Percentiles rank a stretch among this genome's conserved stretches.
These are phyloP conservation scores for Lagopus leucura DNA, from an alignment of 2,113 vertebrate genomes.

Conservation along the genomic window DNA sequence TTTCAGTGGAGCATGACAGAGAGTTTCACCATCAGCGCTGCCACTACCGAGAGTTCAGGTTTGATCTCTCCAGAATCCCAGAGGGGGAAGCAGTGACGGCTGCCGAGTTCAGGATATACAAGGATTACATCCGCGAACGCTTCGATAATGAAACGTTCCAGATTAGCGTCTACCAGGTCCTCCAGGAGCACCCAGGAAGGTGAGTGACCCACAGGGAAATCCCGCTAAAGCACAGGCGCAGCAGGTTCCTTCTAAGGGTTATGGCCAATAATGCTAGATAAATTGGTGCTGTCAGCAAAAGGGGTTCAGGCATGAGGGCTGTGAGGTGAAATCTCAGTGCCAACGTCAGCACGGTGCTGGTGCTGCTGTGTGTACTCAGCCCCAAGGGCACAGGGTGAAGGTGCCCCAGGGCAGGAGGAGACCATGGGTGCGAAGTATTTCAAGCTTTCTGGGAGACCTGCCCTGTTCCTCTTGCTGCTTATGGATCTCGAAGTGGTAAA, in stretches of 20 bases:
- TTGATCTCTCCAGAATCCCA: conserved; percentile 93
- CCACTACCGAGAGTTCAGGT: conserved; percentile 88
- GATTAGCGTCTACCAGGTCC: conserved; percentile 91
- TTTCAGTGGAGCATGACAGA: conserved; percentile 87
- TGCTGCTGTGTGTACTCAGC: rapidly evolving
- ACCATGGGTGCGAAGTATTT: neutral
- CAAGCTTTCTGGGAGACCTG: neutral
- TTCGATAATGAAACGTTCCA: conserved; percentile 90
- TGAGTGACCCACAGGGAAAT: conserved; percentile 50
- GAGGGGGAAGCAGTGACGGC: conserved; percentile 92
- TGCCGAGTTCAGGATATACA: conserved; percentile 94
- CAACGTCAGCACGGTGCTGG: rapidly evolving
- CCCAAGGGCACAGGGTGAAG: rapidly evolving
- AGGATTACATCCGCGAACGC: conserved; percentile 87
- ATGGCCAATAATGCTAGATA: rapidly evolving
- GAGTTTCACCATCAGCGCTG: conserved; percentile 86
- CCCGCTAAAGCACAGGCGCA: rapidly evolving
- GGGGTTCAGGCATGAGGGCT: rapidly evolving
- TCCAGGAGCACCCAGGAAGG: conserved; percentile 86
- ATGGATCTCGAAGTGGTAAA: conserved; percentile 19
- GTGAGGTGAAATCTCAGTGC: neutral
- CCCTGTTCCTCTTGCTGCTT: neutral
- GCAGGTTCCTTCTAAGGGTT: neutral
- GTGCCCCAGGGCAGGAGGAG: neutral
- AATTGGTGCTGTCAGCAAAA: neutral